Conservation (phyloP, 2,888 invertebrate genomes). For the Microchrysa polita region DNA sequence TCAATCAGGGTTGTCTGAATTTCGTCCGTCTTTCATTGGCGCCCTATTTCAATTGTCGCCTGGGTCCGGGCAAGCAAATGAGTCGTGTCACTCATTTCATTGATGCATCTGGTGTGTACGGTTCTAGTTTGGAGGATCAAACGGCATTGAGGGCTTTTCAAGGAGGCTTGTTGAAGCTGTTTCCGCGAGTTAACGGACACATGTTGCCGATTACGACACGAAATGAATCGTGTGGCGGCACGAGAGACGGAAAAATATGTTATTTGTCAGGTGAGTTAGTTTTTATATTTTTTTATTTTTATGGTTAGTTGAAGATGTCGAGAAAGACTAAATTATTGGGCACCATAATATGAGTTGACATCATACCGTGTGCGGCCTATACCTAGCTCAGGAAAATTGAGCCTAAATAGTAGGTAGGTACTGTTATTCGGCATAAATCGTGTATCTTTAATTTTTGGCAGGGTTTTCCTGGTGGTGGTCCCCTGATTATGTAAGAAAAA, state of each 20-base stretch:
- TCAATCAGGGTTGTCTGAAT: constrained; percentile 74
- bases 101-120: constrained; percentile 81
- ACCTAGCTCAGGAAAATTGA: no score
- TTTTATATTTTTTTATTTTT: no score
- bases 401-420: no score
- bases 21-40: constrained; percentile 76
- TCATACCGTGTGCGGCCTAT: no score
- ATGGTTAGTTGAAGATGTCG: no score
- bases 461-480: no score
- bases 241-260: constrained; percentile 70
- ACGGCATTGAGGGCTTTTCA: constrained; percentile 69
- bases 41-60: constrained; percentile 72
- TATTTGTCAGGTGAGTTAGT: constrained; percentile 63
- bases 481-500: no score
- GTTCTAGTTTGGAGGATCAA: constrained; percentile 71
- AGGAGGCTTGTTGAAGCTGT: constrained; percentile 72
- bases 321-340: no score
- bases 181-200: constrained; percentile 66
- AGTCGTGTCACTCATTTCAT: constrained; percentile 74
- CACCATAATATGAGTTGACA: no score
- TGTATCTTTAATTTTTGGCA: no score
- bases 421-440: no score
- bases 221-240: constrained; percentile 72
- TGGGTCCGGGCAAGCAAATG: constrained; percentile 78
- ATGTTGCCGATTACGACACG: constrained; percentile 73